phyloP scores from a whole-genome alignment of 2,888 invertebrate genomes.

The Cephus nigrinus region DNA sequence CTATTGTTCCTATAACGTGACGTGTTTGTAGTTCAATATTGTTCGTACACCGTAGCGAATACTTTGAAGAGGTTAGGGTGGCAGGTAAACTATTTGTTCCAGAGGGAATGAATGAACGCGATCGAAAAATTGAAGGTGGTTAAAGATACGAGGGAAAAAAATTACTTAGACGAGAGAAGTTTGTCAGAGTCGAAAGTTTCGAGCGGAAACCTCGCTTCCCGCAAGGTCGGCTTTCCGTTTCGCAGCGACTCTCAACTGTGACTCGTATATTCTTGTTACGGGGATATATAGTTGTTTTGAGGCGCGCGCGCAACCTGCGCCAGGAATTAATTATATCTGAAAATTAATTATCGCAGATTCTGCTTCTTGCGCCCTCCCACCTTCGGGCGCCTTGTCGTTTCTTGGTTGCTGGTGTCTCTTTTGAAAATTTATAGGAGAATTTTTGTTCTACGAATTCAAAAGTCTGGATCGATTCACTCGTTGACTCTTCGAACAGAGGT shows the following conservation, averaged over 20 bases:
- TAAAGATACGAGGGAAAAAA: background rate
- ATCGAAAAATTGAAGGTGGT: background rate
- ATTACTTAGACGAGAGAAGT: background rate
- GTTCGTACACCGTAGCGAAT: too few relatives aligned
- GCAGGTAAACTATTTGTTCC: too few relatives aligned
- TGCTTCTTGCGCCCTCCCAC: background rate
- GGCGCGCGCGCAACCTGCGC: background rate
- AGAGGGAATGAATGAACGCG: background rate
- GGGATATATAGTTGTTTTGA: background rate
- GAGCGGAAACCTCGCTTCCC: background rate
- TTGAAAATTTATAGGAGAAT: background rate
- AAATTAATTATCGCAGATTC: background rate
- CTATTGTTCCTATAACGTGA: background rate
- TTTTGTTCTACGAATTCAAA: background rate
- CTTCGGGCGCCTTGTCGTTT: background rate
- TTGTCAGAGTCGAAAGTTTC: conserved; percentile 10
- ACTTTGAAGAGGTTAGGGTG: too few relatives aligned
- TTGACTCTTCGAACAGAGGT: background rate
- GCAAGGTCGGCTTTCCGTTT: conserved; percentile 13
- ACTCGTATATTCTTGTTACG: background rate
- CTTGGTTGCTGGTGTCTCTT: background rate
- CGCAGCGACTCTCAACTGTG: conserved; percentile 9
- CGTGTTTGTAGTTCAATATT: too few relatives aligned
- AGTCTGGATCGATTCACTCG: background rate
- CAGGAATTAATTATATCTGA: background rate